Evolutionary conservation across 1,140 invertebrate genomes (phyloP), one percentile per base, ranked within the genome.

Genomic region (Musca vetustissima): DNA sequence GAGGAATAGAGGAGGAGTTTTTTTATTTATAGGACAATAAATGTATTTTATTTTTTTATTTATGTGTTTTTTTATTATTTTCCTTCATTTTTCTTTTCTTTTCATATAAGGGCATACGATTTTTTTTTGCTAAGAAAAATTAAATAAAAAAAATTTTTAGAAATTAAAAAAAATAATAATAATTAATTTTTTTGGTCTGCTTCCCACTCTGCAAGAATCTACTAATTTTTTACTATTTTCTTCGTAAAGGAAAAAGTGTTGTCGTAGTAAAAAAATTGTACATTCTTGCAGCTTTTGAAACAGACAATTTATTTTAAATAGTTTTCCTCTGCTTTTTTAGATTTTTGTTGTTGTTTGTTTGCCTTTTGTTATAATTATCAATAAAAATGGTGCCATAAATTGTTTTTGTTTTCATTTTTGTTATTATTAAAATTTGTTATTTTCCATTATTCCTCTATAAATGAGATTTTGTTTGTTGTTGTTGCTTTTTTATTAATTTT

Each of bases 361-460:
- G 28, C 32, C 8, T 43, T 61, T 59, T 59, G 17, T 32, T 36
- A 61, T 61, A 61, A 61, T 61, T 61, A 61, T 36, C 57, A 61
- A 61, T 61, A 61, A 61, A 61, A 61, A 61, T 61, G 57, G 57
- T 61, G 57, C 57, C 57, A 61, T 61, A 61, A 36, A n/a, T 61
- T 61, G 57, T 61, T 61, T 7, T 36, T 61, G n/a, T 11, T 4
- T 59, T 32, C 3, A 8, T 59, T 55, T 7, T 55, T 55, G 11
- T 25, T 59, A 43, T 47, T 47, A 49, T 15, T 49, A 50, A 52
- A 48, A 25, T 49, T 52, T 50, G 21, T 66, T 65, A 8, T 19
- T 65, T 48, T 48, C 24, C 21, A 14, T 48, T 25, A 47, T 48
- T 14, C 36, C 36, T 61, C 36, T 52, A 52, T 19, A 21, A 19